A percentile compares a stretch with the other conserved stretches of the same genome.
Conservation (phyloP, 37 sponge, comb jelly and placozoan species). For the Chondrosia reniformis region DNA sequence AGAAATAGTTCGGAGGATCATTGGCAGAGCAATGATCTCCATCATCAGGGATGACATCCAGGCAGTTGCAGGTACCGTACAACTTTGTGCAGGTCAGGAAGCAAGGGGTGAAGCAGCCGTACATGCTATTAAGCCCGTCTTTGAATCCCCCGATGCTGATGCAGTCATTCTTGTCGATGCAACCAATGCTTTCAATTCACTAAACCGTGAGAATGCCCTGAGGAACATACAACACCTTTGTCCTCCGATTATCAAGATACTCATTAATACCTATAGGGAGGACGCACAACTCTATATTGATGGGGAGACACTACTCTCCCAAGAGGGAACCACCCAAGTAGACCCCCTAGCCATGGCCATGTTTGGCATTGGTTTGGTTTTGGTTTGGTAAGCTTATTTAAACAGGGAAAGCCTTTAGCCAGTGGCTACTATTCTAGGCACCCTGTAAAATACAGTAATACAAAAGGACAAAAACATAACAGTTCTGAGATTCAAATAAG, state of each 20-base stretch:
- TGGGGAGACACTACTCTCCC: background rate
- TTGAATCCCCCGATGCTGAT: background rate
- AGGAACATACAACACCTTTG: background rate
- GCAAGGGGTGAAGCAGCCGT: background rate
- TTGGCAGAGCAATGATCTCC: slow-evolving; percentile 9
- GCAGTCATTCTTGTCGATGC: background rate
- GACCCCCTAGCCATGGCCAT: background rate
- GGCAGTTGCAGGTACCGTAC: slow-evolving; percentile 16
- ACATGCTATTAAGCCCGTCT: background rate
- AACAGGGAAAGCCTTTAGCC: too few species aligned
- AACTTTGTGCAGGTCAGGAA: slow-evolving; percentile 26
- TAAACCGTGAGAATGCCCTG: background rate
- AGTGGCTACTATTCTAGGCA: too few species aligned
- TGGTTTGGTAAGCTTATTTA: too few species aligned
- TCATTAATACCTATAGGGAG: background rate
- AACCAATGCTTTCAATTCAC: too few species aligned
- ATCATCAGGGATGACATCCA: slow-evolving; percentile 1
- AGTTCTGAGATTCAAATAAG: too few species aligned
- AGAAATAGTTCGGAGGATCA: slow-evolving; percentile 8
- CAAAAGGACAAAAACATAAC: too few species aligned
- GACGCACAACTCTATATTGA: background rate
- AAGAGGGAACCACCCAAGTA: background rate
- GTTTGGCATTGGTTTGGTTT: background rate
- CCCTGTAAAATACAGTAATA: too few species aligned
- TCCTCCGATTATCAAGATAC: background rate